phyloP scores from a whole-genome alignment of 1,140 invertebrate species.

The Bombus pyrosoma region DNA sequence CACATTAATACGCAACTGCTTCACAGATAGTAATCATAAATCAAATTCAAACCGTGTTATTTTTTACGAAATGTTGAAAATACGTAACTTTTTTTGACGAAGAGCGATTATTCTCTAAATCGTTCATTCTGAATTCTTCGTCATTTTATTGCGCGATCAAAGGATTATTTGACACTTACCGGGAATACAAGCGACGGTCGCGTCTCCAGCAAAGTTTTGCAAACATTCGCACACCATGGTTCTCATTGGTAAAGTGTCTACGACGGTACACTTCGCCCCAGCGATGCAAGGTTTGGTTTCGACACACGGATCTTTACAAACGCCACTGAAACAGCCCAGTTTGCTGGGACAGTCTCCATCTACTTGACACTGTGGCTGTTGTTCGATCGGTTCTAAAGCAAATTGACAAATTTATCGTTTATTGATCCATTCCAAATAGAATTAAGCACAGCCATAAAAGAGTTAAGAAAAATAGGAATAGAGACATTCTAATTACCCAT shows the following conservation, averaged over 20 bases:
- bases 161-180: slow-evolving; percentile 82
- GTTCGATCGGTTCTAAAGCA: slow-evolving; percentile 82
- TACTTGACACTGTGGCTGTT: slow-evolving; percentile 87
- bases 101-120: not conserved
- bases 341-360: slow-evolving; percentile 93
- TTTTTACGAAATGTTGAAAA: too few species aligned
- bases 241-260: slow-evolving; percentile 92
- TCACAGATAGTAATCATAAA: too few species aligned
- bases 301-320: slow-evolving; percentile 92
- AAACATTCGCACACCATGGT: slow-evolving; percentile 94
- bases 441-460: not conserved
- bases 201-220: slow-evolving; percentile 91
- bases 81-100: too few species aligned
- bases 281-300: slow-evolving; percentile 91
- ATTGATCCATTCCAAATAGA: not conserved
- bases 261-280: slow-evolving; percentile 90
- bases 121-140: not conserved
- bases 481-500: slow-evolving; percentile 79
- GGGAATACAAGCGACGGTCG: slow-evolving; percentile 90
- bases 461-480: not conserved
- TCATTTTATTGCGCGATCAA: not conserved
- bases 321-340: slow-evolving; percentile 90
- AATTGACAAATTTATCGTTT: not conserved
- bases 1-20: not conserved
- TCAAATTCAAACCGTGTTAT: too few species aligned